Percentiles rank a stretch among this genome's conserved stretches.
Evolutionary conservation across 2,888 invertebrate species (phyloP).

Genomic region (Branchipolynoe longqiensis): DNA sequence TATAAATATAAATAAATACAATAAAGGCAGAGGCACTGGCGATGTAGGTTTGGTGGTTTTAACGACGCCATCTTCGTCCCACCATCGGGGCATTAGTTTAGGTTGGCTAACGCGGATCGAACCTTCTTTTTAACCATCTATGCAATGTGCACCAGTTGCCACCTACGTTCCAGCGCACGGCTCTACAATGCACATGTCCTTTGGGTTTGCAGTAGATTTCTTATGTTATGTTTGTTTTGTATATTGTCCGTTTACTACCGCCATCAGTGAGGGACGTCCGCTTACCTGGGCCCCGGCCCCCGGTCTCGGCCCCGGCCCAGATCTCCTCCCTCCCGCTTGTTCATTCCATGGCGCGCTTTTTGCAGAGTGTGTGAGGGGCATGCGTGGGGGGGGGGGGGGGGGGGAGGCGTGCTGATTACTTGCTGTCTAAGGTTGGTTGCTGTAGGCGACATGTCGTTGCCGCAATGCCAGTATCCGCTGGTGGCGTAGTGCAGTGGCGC

Average conservation of each 20-base stretch:
- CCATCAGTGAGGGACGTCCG: too few relatives aligned
- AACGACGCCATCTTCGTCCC: conserved; percentile 47
- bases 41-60: conserved; percentile 21
- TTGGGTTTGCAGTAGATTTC: conserved; percentile 15
- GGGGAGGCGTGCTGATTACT: too few relatives aligned
- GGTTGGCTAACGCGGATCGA: neutral
- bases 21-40: neutral
- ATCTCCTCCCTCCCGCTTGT: too few relatives aligned
- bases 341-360: too few relatives aligned
- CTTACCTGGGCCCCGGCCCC: too few relatives aligned
- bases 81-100: conserved; percentile 36
- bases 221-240: neutral
- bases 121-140: conserved; percentile 50
- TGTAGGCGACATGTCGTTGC: too few relatives aligned
- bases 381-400: too few relatives aligned
- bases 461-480: too few relatives aligned
- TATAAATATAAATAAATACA: conserved; percentile 15
- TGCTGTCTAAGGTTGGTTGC: too few relatives aligned
- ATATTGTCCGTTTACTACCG: neutral
- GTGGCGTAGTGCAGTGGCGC: too few relatives aligned
- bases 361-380: too few relatives aligned
- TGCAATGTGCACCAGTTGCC: conserved; percentile 51
- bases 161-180: conserved; percentile 24
- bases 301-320: too few relatives aligned
- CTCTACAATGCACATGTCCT: conserved; percentile 36